phyloP scores from a whole-genome alignment of 2,888 invertebrate genomes.

The Acleris holmiana region DNA sequence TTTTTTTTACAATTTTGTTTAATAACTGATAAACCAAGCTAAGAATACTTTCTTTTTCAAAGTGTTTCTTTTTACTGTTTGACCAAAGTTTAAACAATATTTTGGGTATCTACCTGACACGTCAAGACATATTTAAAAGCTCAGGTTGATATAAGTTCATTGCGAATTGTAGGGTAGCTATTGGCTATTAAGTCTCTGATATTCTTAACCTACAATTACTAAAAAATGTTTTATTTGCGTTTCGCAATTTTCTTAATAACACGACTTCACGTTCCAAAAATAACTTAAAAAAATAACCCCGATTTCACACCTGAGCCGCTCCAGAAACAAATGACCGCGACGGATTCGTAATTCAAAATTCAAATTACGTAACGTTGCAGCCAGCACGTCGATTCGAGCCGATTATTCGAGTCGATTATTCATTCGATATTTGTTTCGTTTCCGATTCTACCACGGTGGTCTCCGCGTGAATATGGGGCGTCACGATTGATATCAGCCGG shows the following conservation, averaged over 20 bases:
- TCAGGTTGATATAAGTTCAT: slow-evolving; percentile 27
- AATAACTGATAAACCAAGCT: no score
- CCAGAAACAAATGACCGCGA: slow-evolving; percentile 31
- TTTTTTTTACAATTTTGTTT: no score
- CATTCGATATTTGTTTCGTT: slow-evolving; percentile 52
- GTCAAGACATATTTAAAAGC: slow-evolving; percentile 34
- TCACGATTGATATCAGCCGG: slow-evolving; percentile 44
- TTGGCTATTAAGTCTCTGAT: slow-evolving; percentile 12
- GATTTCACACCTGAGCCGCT: slow-evolving; percentile 24
- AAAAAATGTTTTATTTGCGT: slow-evolving; percentile 4
- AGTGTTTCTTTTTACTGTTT: background rate
- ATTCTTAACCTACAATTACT: slow-evolving; percentile 2
- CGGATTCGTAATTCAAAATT: slow-evolving; percentile 47
- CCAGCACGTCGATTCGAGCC: slow-evolving; percentile 41
- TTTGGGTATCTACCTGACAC: slow-evolving; percentile 24
- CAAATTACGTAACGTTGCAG: slow-evolving; percentile 42
- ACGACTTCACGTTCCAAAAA: background rate
- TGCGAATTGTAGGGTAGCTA: slow-evolving; percentile 32
- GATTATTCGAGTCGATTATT: slow-evolving; percentile 50
- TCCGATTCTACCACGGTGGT: slow-evolving; percentile 51
- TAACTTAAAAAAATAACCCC: background rate
- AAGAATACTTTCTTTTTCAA: background rate
- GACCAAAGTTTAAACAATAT: background rate
- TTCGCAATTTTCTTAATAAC: background rate
- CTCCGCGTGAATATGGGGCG: slow-evolving; percentile 59